Evolutionary conservation across 2,797 vertebrate genomes (phyloP).

Genomic region (Cossypha dichroa): DNA sequence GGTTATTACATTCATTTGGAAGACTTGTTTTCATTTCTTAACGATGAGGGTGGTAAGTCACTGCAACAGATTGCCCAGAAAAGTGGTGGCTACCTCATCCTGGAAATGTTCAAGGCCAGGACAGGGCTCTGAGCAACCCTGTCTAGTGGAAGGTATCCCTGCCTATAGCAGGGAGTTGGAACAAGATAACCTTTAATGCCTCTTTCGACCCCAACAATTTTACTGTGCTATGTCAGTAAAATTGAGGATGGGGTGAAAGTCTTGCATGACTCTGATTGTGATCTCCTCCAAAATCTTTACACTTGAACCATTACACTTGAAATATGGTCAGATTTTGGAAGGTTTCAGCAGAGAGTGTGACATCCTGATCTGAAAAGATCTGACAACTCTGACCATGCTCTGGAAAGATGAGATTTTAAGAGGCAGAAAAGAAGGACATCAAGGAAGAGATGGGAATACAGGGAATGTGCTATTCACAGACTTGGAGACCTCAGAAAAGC

Average conservation of each 20-base stretch:
- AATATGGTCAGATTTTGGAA: not conserved
- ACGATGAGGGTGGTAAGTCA: fast-evolving
- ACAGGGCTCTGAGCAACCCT: not conserved
- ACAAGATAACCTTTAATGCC: not conserved
- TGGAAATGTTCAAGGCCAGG: not conserved
- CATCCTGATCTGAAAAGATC: not conserved
- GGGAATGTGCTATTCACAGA: not conserved
- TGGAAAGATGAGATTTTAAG: not conserved
- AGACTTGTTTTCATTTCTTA: not conserved
- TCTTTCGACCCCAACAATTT: not conserved
- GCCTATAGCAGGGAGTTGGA: not conserved
- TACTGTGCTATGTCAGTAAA: not conserved
- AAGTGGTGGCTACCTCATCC: not conserved
- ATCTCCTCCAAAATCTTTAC: not conserved
- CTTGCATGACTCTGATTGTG: not conserved
- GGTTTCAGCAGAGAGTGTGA: not conserved
- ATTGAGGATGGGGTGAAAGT: not conserved
- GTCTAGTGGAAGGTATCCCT: not conserved
- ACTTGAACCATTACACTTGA: not conserved
- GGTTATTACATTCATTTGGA: not conserved
- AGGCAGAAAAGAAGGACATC: not conserved
- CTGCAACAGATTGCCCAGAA: not conserved
- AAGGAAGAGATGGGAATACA: not conserved
- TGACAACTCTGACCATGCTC: not conserved
- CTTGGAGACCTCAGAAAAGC: not conserved